phyloP scores from a whole-genome alignment of 2,797 vertebrate species.

The Apodemus agrarius region DNA sequence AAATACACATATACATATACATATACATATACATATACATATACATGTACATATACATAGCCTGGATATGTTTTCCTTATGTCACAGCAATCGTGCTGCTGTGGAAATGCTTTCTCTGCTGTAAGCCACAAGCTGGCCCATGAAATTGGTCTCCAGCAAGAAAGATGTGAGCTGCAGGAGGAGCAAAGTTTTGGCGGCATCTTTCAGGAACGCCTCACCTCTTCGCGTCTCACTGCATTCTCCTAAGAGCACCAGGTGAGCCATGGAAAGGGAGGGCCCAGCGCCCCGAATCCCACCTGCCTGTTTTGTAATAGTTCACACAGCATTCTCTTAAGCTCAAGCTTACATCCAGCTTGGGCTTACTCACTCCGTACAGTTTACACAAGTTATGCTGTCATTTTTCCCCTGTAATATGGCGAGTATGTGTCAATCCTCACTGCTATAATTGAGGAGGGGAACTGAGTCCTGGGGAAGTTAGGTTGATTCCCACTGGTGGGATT shows the following conservation, averaged over 20 bases:
- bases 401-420: not conserved
- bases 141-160: not conserved
- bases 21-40: not conserved
- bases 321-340: not conserved
- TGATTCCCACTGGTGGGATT: not conserved
- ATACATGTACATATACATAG: not conserved
- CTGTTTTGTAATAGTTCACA: not conserved
- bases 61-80: not conserved
- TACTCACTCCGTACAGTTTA: not conserved
- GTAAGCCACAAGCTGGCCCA: not conserved
- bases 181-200: rapidly evolving
- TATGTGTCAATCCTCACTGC: not conserved
- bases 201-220: not conserved
- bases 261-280: not conserved
- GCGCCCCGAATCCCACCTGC: not conserved
- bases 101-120: not conserved
- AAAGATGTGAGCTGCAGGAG: not conserved
- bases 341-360: not conserved
- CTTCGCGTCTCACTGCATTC: not conserved
- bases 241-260: not conserved
- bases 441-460: not conserved
- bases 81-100: not conserved
- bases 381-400: not conserved
- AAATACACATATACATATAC: not conserved
- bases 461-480: not conserved